Evolutionary conservation across 2,113 vertebrate species (phyloP), one percentile per base, ranked within the genome.

Genomic region (Salminus brasiliensis): DNA sequence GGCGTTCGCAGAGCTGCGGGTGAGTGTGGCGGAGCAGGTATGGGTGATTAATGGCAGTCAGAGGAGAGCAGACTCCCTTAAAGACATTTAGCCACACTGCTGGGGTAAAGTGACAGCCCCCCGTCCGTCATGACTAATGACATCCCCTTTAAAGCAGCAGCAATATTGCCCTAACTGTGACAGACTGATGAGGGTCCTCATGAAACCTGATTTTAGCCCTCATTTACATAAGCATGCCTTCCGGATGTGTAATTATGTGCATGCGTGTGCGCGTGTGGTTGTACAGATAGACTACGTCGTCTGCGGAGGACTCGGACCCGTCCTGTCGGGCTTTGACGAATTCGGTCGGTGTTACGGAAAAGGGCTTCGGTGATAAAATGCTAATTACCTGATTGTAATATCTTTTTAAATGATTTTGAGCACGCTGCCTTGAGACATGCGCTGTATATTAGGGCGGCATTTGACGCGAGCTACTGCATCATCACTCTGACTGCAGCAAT

Each of bases 91-190:
- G 90, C 88, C 81, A 75, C 87, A 89, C 90, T 92, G 92, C 91
- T 91, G 89, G 91, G 91, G 91, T 89, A 92, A 89, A 86, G 88
- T 92, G 92, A 92, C 89, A 88, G 91, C 85, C 91, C 86, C 87
- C 90, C 88, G 89, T 89, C 90, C 75, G 85, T 88, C 90, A 92
- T 93, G 91, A 93, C 86, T 91, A 91, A 93, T 91, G 91, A 88
- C 89, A 89, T 87, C 86, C 85, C 66, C 87, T 91, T 92, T 90
- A 88, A 91, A 85, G 90, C 86, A 86, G 88, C 87, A 79, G 88
- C 89, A 90, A 91, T 91, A 90, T 92, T 92, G 87, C 88, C 16
- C 81, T 83, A 83, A 88, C 84, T 72, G 4, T 80, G 85, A 89
- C 89, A 81, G 79, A 73, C 88, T 91, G 92, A 93, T 91, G 88